Evolutionary conservation across 2,113 vertebrate genomes (phyloP).

Genomic region (Limnothrissa miodon): DNA sequence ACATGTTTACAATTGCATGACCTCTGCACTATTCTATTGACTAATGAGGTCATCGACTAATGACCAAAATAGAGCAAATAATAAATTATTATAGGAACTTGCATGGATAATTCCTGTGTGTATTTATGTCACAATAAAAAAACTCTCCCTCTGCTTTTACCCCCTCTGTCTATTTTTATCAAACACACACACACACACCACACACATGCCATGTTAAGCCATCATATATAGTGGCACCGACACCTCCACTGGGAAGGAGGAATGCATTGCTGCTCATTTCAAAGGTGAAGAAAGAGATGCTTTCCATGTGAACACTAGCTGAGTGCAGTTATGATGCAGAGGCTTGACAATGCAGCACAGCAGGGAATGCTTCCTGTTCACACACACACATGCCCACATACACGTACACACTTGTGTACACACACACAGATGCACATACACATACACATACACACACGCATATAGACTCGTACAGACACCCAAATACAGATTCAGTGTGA

Average conservation of each 20-base stretch:
- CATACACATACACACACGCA: not conserved
- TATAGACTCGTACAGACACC: not conserved
- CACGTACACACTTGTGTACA: not conserved
- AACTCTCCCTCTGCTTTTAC: too few relatives aligned
- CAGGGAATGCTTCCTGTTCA: not conserved
- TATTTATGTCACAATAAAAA: too few relatives aligned
- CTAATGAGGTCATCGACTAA: too few relatives aligned
- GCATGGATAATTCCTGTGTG: too few relatives aligned
- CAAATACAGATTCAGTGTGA: not conserved
- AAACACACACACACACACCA: not conserved
- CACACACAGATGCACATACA: not conserved
- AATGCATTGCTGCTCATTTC: not conserved
- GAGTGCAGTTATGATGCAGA: not conserved
- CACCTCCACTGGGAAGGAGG: not conserved
- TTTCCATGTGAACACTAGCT: not conserved
- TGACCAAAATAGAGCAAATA: too few relatives aligned
- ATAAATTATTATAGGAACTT: too few relatives aligned
- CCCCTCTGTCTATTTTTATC: too few relatives aligned
- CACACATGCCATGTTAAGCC: not conserved
- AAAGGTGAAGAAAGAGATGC: not conserved
- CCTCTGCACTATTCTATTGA: too few relatives aligned
- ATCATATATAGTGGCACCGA: not conserved
- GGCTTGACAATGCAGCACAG: not conserved
- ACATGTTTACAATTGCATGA: not conserved
- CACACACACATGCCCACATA: not conserved